These are phyloP conservation scores for Malacoraja senta DNA, from an alignment of 2,797 vertebrate species.

Conservation along the genomic window DNA sequence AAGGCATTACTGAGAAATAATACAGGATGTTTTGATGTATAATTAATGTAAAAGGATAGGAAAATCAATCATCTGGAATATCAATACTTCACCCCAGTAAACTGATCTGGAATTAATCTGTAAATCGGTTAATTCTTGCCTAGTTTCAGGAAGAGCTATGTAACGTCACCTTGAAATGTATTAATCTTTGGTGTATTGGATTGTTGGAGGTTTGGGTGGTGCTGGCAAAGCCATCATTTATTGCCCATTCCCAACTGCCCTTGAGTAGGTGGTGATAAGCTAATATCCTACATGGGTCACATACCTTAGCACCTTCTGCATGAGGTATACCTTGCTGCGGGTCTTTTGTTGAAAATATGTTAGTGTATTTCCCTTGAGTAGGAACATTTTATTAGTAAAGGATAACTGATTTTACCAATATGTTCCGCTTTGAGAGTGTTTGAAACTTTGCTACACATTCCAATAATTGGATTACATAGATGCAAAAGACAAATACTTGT, in stretches of 20 bases:
- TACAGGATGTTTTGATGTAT: neutral
- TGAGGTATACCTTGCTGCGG: neutral
- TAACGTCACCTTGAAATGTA: neutral
- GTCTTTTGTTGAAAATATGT: neutral
- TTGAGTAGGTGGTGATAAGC: no score
- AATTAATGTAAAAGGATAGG: conserved; percentile 1
- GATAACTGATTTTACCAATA: neutral
- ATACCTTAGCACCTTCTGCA: neutral
- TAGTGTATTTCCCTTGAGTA: neutral
- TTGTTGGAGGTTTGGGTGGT: no score
- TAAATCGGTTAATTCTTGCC: neutral
- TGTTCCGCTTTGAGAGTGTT: neutral
- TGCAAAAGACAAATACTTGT: neutral
- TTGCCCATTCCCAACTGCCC: no score
- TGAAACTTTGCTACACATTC: neutral
- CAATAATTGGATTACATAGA: neutral
- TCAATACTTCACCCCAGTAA: neutral
- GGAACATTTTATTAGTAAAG: neutral
- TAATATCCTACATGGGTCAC: neutral
- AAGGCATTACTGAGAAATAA: neutral
- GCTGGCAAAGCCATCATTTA: no score
- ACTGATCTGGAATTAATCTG: conserved; percentile 1
- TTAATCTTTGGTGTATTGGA: no score
- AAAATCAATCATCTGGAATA: neutral
- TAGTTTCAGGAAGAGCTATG: neutral